These are phyloP conservation scores for Euplagia quadripunctaria DNA, from an alignment of 2,888 invertebrate species.

Conservation along the genomic window DNA sequence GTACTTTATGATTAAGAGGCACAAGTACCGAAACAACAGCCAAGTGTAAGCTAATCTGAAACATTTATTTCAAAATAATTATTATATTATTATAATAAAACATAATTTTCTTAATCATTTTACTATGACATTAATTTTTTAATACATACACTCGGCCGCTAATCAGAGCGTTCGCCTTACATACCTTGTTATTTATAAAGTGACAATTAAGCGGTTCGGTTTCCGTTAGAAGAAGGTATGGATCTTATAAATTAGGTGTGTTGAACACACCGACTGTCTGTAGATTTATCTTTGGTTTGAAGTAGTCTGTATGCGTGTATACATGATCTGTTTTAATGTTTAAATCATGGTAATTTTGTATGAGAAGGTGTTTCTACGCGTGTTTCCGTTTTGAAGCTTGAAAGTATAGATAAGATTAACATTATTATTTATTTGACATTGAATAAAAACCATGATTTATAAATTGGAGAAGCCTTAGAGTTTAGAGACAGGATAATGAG, in stretches of 20 bases:
- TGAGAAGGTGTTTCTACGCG: constrained; percentile 16
- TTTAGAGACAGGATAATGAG: constrained; percentile 7
- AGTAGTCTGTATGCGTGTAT: constrained; percentile 9
- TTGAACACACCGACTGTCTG: constrained; percentile 8
- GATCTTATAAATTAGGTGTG: constrained; percentile 22
- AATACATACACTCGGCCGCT: constrained; percentile 21
- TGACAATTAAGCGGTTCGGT: constrained; percentile 34
- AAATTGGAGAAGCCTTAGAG: neutral
- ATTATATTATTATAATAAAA: too few relatives aligned
- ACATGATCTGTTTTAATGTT: constrained; percentile 17
- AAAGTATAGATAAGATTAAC: constrained; percentile 16
- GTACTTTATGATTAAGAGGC: too few relatives aligned
- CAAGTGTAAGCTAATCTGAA: too few relatives aligned
- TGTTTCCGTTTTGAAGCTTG: constrained; percentile 19
- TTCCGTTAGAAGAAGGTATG: constrained; percentile 31
- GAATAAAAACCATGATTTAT: constrained; percentile 4
- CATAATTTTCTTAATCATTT: too few relatives aligned
- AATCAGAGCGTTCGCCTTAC: constrained; percentile 25
- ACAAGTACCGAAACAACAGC: too few relatives aligned
- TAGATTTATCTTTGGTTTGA: constrained; percentile 14
- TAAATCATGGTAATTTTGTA: constrained; percentile 23
- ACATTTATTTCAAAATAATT: too few relatives aligned
- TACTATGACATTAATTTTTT: constrained; percentile 8
- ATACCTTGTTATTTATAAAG: constrained; percentile 20
- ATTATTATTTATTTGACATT: constrained; percentile 11